Evolutionary conservation across 2,888 invertebrate species (phyloP).

Genomic region (Atrina japonica): DNA sequence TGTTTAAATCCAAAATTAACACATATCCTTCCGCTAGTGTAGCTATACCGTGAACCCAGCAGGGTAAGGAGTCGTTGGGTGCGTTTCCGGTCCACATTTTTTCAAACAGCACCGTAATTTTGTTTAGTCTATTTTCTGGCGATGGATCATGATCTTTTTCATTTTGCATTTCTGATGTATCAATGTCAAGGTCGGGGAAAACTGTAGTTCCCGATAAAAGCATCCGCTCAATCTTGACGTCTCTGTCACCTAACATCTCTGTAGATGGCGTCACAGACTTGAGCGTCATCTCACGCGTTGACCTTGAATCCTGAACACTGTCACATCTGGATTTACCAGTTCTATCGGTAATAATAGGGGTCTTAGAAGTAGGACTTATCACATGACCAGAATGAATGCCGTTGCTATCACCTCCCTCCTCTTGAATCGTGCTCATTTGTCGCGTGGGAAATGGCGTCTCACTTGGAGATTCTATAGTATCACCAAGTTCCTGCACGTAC

Average conservation of each 20-base stretch:
- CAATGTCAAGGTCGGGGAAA: background rate
- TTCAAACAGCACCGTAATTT: constrained; percentile 16
- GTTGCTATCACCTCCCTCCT: no score
- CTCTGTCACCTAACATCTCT: background rate
- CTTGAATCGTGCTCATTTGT: no score
- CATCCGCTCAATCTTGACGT: background rate
- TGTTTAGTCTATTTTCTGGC: background rate
- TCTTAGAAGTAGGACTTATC: no score
- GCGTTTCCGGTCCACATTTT: constrained; percentile 11
- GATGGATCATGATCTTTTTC: background rate
- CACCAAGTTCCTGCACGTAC: background rate
- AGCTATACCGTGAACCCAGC: constrained; percentile 25
- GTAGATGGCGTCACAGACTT: background rate
- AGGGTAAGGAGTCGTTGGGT: constrained; percentile 15
- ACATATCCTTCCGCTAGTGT: constrained; percentile 17
- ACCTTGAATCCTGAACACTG: no score
- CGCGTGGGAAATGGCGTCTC: no score
- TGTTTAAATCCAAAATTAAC: constrained; percentile 22
- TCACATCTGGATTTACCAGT: no score
- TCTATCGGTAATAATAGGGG: no score
- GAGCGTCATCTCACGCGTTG: background rate
- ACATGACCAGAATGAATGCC: no score
- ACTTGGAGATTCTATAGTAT: background rate
- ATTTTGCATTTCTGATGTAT: background rate
- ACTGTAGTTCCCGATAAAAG: background rate